Evolutionary conservation across 2,113 vertebrate genomes (phyloP).

Genomic region (Phocoena phocoena): DNA sequence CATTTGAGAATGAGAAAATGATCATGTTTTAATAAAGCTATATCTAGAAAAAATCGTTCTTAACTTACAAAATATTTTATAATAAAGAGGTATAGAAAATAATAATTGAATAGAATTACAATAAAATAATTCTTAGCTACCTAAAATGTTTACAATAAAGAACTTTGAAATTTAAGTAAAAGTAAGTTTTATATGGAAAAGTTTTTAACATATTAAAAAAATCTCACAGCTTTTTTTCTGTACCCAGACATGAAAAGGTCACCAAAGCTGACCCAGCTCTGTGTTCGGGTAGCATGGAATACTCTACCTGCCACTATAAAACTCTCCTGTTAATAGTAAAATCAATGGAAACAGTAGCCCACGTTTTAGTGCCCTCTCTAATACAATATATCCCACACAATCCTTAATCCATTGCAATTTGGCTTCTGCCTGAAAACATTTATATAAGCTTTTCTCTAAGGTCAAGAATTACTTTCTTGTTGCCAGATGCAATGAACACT

Average conservation of each 20-base stretch:
- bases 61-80: not conserved
- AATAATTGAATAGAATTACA: no score
- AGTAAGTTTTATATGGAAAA: not conserved
- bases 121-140: not conserved
- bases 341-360: not conserved
- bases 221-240: not conserved
- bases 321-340: not conserved
- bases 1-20: not conserved
- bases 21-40: not conserved
- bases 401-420: not conserved
- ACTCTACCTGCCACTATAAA: not conserved
- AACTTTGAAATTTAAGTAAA: not conserved
- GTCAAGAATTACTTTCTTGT: not conserved
- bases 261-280: not conserved
- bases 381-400: not conserved
- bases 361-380: not conserved
- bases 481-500: not conserved
- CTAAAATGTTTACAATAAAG: not conserved
- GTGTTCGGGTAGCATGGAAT: no score
- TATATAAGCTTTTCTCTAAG: not conserved
- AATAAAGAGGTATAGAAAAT: not conserved
- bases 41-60: not conserved
- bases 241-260: not conserved
- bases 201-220: not conserved
- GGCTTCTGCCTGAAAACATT: not conserved